Evolutionary conservation across 2,888 invertebrate species (phyloP).

Genomic region (Pherbina coryleti): DNA sequence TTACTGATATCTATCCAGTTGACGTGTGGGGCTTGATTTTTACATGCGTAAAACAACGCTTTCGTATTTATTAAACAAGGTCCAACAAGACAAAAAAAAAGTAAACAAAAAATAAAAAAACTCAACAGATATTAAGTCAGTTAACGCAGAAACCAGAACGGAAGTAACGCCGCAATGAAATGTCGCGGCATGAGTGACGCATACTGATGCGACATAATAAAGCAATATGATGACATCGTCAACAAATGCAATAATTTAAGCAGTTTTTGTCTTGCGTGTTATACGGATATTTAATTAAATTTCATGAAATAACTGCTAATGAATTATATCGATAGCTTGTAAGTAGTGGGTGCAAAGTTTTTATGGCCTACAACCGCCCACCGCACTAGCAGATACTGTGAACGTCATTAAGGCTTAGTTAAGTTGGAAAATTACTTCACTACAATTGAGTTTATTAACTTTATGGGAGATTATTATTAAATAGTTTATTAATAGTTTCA

Average conservation of each 20-base stretch:
- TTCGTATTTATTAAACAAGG: neutral
- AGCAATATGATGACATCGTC: no score
- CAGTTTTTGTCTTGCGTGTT: neutral
- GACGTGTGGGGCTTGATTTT: no score
- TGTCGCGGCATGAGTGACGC: neutral
- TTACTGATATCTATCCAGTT: no score
- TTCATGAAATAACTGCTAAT: neutral
- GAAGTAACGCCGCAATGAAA: constrained; percentile 7
- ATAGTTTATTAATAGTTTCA: no score
- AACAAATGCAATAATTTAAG: neutral
- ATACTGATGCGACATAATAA: neutral
- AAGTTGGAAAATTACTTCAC: no score
- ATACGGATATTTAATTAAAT: constrained; percentile 14
- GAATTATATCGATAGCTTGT: no score
- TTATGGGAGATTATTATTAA: no score
- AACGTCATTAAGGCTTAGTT: no score
- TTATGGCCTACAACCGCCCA: no score
- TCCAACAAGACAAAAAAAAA: neutral
- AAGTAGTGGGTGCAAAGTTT: no score
- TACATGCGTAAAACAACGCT: neutral
- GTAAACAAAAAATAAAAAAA: neutral
- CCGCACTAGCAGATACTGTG: no score
- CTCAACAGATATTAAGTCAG: neutral
- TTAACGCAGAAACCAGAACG: neutral
- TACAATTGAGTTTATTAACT: no score